A percentile compares a stretch with the other conserved stretches of the same genome.
phyloP scores from a whole-genome alignment of 1,140 invertebrate species.

The Drosophila pruinosa region DNA sequence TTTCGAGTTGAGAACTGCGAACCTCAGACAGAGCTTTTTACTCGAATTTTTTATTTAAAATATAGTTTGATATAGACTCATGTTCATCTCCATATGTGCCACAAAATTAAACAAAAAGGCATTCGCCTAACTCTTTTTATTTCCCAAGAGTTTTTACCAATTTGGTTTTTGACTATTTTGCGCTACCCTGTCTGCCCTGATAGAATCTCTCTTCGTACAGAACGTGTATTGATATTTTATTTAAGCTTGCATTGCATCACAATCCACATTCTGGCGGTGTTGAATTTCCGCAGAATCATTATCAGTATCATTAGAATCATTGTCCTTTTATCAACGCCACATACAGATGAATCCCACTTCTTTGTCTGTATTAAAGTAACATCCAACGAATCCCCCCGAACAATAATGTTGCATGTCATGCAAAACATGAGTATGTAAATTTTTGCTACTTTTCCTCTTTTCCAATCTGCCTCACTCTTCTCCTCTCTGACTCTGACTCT shows the following conservation, averaged over 20 bases:
- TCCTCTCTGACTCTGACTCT: neutral
- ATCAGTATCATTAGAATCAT: conserved; percentile 26
- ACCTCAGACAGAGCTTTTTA: conserved; percentile 42
- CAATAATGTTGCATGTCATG: conserved; percentile 68
- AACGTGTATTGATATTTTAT: conserved; percentile 53
- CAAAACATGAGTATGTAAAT: conserved; percentile 77
- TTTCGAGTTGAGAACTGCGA: conserved; percentile 2
- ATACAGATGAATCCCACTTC: conserved; percentile 15
- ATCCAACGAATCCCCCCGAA: conserved; percentile 7
- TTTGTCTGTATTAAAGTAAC: conserved; percentile 12
- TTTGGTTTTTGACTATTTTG: neutral
- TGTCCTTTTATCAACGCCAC: conserved; percentile 48
- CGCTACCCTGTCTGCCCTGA: neutral
- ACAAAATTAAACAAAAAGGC: conserved; percentile 63
- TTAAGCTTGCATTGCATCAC: conserved; percentile 35
- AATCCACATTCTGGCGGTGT: neutral
- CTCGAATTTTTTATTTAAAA: conserved; percentile 60
- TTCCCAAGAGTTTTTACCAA: conserved; percentile 53
- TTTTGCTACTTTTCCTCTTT: conserved; percentile 27
- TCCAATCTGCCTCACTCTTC: too few species aligned
- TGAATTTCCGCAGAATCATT: conserved; percentile 52
- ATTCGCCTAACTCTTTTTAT: conserved; percentile 57
- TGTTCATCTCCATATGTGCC: conserved; percentile 15
- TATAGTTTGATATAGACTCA: conserved; percentile 19
- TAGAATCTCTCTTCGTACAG: neutral